Evolutionary conservation across 92 coral and sea anemone genomes (phyloP), one percentile per base, ranked within the genome.

Genomic region (Palythoa caribaeorum): DNA sequence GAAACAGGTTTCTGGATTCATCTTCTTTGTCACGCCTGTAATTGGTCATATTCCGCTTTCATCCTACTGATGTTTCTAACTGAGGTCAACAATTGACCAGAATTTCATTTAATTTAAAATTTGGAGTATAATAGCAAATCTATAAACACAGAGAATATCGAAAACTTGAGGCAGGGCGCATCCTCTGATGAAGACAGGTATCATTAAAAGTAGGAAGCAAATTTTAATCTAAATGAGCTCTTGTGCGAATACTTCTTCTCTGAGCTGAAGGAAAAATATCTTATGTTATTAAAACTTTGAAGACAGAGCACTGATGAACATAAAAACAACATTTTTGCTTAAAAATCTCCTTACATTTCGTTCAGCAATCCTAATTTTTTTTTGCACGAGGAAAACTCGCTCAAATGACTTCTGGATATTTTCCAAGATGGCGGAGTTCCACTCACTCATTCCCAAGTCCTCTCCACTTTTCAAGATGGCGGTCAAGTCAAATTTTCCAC

Each of bases 401-500:
- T 40, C 77, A 6, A 72, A 72, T 40, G 77, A 72, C 77, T 72
- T 10, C 77, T 72, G 77, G 77, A 0, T 40, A 35, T 72, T 72
- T 72, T 72, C 77, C 77, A 76, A 76, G 80, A 38, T 76, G 80
- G 80, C 6, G 73, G 73, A 68, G 38, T 66, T 66, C 38, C 40
- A 21, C 12, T 68, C 80, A 52, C 80, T 39, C 53, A 76, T 19
- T 76, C 80, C 80, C 80, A 21, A 57, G 80, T 76, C 60, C 80
- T 76, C 80, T 76, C 57, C 80, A 76, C 80, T 76, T 76, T 76
- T 52, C 60, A 76, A 44, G 80, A 76, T 76, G 77, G 80, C 54
- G 3, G 2, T 52, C 53, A 57, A 76, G 80, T 38, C 80, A 76
- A 76, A 76, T 76, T 76, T 76, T 17, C 80, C 54, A 39, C 80